These are phyloP conservation scores for Ficedula albicollis DNA, from an alignment of 2,797 vertebrate genomes.

Conservation along the genomic window DNA sequence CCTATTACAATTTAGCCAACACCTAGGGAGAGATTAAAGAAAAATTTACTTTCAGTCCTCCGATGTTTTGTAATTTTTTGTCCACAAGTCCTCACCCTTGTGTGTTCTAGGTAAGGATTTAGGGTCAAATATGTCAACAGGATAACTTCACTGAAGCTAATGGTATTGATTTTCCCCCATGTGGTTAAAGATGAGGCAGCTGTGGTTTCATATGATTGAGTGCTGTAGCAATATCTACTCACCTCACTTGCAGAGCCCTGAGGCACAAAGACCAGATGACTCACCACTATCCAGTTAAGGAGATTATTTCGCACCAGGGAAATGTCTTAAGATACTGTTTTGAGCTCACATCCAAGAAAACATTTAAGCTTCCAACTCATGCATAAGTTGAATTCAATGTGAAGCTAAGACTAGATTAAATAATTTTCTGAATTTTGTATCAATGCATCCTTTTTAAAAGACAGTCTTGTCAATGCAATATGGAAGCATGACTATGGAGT, in stretches of 20 bases:
- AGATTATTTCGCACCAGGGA: conserved; percentile 19
- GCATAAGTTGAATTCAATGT: not conserved
- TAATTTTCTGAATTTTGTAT: not conserved
- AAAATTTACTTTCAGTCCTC: not conserved
- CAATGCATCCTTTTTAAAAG: not conserved
- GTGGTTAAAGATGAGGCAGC: conserved; percentile 30
- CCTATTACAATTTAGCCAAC: not conserved
- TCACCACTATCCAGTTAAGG: conserved; percentile 24
- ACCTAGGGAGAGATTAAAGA: not conserved
- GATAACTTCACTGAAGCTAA: conserved; percentile 34
- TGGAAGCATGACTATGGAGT: conserved; percentile 2
- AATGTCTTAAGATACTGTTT: not conserved
- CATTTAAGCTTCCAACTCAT: not conserved
- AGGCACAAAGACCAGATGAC: conserved; percentile 27
- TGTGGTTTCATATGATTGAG: conserved; percentile 45
- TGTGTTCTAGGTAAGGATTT: not conserved
- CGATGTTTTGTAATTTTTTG: not conserved
- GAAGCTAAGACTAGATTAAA: not conserved
- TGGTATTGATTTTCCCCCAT: conserved; percentile 29
- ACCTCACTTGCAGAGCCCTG: conserved; percentile 14
- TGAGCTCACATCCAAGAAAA: conserved; percentile 19
- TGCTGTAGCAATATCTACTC: conserved; percentile 1
- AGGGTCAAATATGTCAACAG: conserved; percentile 23
- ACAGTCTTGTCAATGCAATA: not conserved
- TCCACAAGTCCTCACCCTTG: not conserved